Evolutionary conservation across 2,113 vertebrate genomes (phyloP), one percentile per base, ranked within the genome.

Genomic region (Ciconia boyciana): DNA sequence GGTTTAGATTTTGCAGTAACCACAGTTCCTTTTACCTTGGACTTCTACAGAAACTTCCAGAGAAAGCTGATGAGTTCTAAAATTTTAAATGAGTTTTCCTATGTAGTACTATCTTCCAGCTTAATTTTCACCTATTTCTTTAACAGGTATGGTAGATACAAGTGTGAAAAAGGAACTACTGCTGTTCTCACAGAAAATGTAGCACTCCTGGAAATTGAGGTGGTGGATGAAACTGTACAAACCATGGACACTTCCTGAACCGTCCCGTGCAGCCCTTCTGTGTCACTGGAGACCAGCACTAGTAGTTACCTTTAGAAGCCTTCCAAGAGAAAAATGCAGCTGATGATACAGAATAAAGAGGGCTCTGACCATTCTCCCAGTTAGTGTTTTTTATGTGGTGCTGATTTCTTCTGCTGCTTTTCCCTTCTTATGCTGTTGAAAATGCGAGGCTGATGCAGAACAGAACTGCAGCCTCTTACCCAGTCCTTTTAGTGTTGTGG

Each of bases 221-320:
- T 99, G 91, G 70, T 98, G 83, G 98, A 98, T 44, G 98, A 99
- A 60, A 97, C 94, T 0, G 97, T 98, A 7, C 98, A 98, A 29
- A 99, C 98, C 7, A 99, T 98, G 98, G 98, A 99, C 93, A 98
- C 98, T 0, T 99, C 98, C 58, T 98, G 97, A 98, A 22, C 12
- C 13, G 1, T 3, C 10, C 0, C 2, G 5, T 2, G 10, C 22
- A 24, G 66, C 72, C n/a, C 60, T 15, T 3, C 49, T 4, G 7
- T 14, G 16, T 3, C 16, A 1, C 48, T 2, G 6, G n/a, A 48
- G 19, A 2, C 19, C 61, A 17, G 57, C 10, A 1, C 11, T 3
- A 3, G 29, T 11, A 3, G 29, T 11, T 12, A 20, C 5, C 12
- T 6, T 26, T 2, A 62, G 82, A 52, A 43, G 14, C 77, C 29